These are phyloP conservation scores for Hystrix brachyura DNA, from an alignment of 2,113 vertebrate species.

Conservation along the genomic window DNA sequence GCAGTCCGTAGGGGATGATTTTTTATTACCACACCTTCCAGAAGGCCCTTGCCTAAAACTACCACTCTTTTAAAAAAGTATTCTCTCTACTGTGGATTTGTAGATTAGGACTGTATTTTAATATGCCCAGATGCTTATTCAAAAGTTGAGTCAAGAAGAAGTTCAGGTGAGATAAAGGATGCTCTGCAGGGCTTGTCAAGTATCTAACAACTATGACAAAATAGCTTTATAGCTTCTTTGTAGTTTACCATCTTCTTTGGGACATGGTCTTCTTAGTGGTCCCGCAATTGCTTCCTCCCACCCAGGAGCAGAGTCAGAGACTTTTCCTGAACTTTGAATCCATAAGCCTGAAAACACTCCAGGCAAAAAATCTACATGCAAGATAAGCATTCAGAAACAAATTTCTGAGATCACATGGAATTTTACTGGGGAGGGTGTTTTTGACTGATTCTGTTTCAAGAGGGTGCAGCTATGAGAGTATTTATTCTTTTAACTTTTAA, in stretches of 20 bases:
- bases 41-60: not conserved
- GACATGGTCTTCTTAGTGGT: not conserved
- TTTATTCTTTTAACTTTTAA: slow-evolving; percentile 2
- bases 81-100: not conserved
- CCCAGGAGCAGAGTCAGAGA: not conserved
- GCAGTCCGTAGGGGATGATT: not conserved
- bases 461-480: not conserved
- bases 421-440: not conserved
- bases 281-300: not conserved
- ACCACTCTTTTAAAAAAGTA: slow-evolving; percentile 1
- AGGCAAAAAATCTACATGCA: not conserved
- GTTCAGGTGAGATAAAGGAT: not conserved
- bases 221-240: not conserved
- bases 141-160: not conserved
- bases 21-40: not conserved
- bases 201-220: not conserved
- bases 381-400: slow-evolving; percentile 12
- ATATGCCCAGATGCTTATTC: not conserved
- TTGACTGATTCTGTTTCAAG: slow-evolving; percentile 6
- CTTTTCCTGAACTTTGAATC: slow-evolving; percentile 20
- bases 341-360: not conserved
- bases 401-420: not conserved
- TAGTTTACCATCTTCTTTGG: not conserved
- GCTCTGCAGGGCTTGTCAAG: not conserved
- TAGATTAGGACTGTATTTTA: not conserved